Evolutionary conservation across 2,113 vertebrate species (phyloP), one percentile per base, ranked within the genome.

Genomic region (Arenaria interpres): DNA sequence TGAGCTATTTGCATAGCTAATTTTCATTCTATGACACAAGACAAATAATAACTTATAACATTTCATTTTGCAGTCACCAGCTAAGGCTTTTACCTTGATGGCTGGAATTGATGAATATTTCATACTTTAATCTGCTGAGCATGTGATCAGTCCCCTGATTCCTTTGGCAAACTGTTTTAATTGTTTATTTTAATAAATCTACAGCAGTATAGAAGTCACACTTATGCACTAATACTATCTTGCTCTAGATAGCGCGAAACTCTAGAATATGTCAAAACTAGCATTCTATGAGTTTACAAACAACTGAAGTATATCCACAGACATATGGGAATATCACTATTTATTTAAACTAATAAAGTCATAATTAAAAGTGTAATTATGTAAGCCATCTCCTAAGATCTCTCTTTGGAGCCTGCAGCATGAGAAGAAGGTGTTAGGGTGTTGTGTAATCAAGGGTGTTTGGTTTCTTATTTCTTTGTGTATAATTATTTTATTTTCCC

Each of bases 291-390:
- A 80, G 32, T 24, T 75, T 81, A 87, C 10, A 57, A 83, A 64
- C 16, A 76, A 30, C 57, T 69, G 41, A 85, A 93, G 24, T 56
- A 32, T 33, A 74, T n/a, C 5, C 20, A 53, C 6, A 14, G 64
- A 94, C 41, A 88, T 17, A 84, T 15, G 32, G 41, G 94, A 94
- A 90, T 37, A 78, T 32, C 10, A 45, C 7, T 21, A 64, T 95
- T 94, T 80, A 78, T 75, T 92, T 96, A 92, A 81, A 81, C 19
- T 88, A 90, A 93, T 83, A 79, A 91, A 96, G 59, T 43, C 43
- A 33, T 82, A 84, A 93, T 89, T 95, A 67, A 88, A 97, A 96
- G 56, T 41, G 5, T 51, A 91, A 87, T 87, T 95, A 76, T 75
- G 9, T 90, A 91, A 92, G 45, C 21, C 82, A 7, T 35, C 63